Percentiles rank a stretch among this genome's conserved stretches.
Conservation (phyloP, 2,113 vertebrate species). For the Malurus melanocephalus region DNA sequence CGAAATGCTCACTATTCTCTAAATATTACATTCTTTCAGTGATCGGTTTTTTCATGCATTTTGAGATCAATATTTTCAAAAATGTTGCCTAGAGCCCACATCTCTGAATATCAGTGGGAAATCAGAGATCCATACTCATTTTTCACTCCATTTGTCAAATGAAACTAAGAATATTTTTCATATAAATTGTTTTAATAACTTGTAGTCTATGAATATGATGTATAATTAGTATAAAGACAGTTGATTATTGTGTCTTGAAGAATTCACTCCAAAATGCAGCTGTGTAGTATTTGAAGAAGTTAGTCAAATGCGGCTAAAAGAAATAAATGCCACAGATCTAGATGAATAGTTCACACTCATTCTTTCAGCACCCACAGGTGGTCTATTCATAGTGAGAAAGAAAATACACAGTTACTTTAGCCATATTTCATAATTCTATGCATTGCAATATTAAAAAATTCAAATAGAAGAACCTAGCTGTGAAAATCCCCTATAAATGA, state of each 20-base stretch:
- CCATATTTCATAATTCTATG: neutral
- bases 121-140: neutral
- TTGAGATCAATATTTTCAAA: neutral
- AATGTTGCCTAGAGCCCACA: neutral
- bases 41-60: neutral
- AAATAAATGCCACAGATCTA: constrained; percentile 7
- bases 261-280: constrained; percentile 18
- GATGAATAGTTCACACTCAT: neutral
- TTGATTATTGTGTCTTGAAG: neutral
- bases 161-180: neutral
- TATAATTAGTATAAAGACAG: neutral
- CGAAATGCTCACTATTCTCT: neutral
- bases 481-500: constrained; percentile 12
- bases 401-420: neutral
- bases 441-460: neutral
- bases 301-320: neutral
- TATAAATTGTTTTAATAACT: neutral
- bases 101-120: neutral
- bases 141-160: neutral
- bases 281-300: neutral
- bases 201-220: neutral
- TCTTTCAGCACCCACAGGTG: neutral
- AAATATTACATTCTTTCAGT: neutral
- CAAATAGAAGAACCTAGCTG: neutral
- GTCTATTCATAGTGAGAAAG: neutral